Evolutionary conservation across 1,140 invertebrate species (phyloP).

Genomic region (Diachasmimorpha longicaudata): DNA sequence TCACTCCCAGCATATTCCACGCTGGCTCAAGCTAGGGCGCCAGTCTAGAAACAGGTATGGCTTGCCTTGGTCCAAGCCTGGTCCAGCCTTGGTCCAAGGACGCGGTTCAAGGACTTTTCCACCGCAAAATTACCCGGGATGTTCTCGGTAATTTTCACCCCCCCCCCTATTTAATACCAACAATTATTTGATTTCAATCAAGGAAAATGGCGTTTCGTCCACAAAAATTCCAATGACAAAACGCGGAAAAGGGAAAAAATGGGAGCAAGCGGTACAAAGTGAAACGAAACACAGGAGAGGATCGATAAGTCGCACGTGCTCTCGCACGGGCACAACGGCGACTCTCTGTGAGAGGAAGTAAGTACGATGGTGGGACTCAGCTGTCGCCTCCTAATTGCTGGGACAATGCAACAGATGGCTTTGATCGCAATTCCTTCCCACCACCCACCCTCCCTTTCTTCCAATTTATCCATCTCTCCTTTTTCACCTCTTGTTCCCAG

Average conservation of each 20-base stretch:
- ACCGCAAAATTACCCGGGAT: neutral
- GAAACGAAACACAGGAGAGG: conserved; percentile 27
- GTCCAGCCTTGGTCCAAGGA: no score
- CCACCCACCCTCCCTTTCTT: conserved; percentile 33
- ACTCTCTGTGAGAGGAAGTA: conserved; percentile 55
- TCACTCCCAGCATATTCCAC: no score
- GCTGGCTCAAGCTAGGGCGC: neutral
- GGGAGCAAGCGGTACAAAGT: neutral
- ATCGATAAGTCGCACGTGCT: conserved; percentile 54
- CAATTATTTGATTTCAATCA: neutral
- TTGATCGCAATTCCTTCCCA: conserved; percentile 59
- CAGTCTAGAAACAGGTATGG: no score
- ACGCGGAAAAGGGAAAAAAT: neutral
- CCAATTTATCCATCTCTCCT: neutral
- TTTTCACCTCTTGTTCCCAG: neutral
- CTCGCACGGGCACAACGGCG: conserved; percentile 46
- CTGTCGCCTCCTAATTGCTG: conserved; percentile 64
- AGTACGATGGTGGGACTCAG: conserved; percentile 59
- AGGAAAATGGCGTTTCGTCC: neutral
- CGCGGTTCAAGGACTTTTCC: no score
- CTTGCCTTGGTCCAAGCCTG: no score
- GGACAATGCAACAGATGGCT: conserved; percentile 65
- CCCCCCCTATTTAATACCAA: neutral
- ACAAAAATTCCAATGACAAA: no score
- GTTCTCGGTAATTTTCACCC: neutral